Evolutionary conservation across 2,888 invertebrate species (phyloP).

Genomic region (Agriotes lineatus): DNA sequence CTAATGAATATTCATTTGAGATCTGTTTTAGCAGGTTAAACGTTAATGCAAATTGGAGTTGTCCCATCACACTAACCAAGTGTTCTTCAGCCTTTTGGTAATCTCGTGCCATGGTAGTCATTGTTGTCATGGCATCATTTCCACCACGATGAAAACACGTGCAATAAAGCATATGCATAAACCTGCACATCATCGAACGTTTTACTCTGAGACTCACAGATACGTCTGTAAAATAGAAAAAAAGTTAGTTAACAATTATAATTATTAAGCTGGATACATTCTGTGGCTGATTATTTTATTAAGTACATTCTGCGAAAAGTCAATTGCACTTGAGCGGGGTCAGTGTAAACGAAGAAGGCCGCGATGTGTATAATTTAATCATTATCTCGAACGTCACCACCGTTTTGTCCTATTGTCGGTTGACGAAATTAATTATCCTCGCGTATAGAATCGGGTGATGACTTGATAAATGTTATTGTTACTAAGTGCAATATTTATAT

Average conservation of each 20-base stretch:
- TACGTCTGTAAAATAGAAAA: constrained; percentile 71
- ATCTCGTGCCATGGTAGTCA: constrained; percentile 72
- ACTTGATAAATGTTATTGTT: no score
- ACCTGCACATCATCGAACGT: constrained; percentile 75
- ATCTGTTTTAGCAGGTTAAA: no score
- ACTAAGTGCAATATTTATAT: not conserved
- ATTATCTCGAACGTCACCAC: not conserved
- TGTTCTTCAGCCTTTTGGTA: constrained; percentile 77
- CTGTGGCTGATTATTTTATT: no score
- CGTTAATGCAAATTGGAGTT: no score
- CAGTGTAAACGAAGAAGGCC: not conserved
- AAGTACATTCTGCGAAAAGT: not conserved
- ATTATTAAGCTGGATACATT: not conserved
- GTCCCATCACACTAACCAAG: constrained; percentile 74
- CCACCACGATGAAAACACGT: constrained; percentile 76
- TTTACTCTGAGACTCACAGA: constrained; percentile 77
- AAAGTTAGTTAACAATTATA: not conserved
- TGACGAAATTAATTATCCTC: not conserved
- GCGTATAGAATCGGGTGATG: not conserved
- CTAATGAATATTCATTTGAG: no score
- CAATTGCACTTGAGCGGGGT: not conserved
- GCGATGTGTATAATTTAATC: not conserved
- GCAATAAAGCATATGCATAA: constrained; percentile 80
- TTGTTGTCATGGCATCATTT: constrained; percentile 70
- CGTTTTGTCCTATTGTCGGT: not conserved